phyloP scores from a whole-genome alignment of 2,113 vertebrate species.

The Leptodactylus fuscus region DNA sequence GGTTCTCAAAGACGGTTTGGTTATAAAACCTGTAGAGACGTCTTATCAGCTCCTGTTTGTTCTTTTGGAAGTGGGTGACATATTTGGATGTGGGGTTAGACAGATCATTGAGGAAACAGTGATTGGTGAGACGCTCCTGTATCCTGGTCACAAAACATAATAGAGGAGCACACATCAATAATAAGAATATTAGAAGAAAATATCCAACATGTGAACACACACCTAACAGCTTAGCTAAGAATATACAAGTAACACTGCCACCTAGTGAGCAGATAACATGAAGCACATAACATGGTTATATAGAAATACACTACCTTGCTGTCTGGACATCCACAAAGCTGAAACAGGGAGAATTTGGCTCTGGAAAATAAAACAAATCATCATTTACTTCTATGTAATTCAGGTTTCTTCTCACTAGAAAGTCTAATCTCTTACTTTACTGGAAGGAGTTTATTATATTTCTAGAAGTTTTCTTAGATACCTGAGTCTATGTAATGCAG shows the following conservation, averaged over 20 bases:
- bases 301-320: background rate
- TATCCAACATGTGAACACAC: background rate
- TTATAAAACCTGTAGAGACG: background rate
- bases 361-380: background rate
- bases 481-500: background rate
- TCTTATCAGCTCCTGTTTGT: background rate
- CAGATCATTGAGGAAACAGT: background rate
- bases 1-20: background rate
- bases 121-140: background rate
- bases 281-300: background rate
- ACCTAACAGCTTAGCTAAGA: background rate
- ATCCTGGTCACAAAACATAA: background rate
- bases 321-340: background rate
- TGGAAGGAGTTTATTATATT: background rate
- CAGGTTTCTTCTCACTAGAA: too few relatives aligned
- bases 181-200: background rate
- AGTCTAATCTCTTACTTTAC: background rate
- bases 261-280: background rate
- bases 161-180: background rate
- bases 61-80: background rate
- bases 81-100: background rate
- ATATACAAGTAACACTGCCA: background rate
- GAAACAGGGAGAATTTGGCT: background rate
- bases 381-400: background rate
- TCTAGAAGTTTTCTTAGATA: background rate